Percentiles rank a stretch among this genome's conserved stretches.
phyloP scores from a whole-genome alignment of 2,113 vertebrate species.

The Centropus unirufus region DNA sequence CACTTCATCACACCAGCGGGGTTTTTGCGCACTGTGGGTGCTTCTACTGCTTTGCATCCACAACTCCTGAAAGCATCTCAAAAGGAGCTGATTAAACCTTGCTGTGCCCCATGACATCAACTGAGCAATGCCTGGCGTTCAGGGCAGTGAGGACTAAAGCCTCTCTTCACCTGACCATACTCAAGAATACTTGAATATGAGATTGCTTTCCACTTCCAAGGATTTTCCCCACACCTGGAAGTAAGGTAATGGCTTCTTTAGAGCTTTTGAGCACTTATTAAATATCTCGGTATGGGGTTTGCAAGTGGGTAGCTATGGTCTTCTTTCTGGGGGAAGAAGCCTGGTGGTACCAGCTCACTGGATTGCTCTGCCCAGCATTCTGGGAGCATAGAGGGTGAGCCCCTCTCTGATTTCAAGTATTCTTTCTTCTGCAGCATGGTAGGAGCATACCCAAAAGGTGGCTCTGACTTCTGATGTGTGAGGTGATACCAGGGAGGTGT shows the following conservation, averaged over 20 bases:
- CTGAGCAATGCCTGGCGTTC: background rate
- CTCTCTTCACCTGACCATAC: background rate
- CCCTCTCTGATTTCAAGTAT: background rate
- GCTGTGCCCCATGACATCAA: background rate
- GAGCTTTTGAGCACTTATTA: background rate
- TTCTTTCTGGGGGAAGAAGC: background rate
- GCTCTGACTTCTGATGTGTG: background rate
- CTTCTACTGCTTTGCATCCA: background rate
- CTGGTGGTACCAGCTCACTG: accelerated
- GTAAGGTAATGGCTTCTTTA: background rate
- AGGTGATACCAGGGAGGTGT: background rate
- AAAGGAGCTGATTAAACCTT: background rate
- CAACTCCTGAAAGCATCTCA: background rate
- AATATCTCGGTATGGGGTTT: background rate
- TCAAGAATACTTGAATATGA: background rate
- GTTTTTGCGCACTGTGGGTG: background rate
- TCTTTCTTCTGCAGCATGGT: background rate
- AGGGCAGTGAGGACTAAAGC: background rate
- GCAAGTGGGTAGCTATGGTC: background rate
- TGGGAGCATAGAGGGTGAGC: background rate
- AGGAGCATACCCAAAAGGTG: background rate
- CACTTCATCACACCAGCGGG: accelerated
- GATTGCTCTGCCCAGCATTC: too few relatives aligned
- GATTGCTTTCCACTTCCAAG: background rate
- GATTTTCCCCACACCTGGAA: background rate